Evolutionary conservation across 2,888 invertebrate genomes (phyloP), one percentile per base, ranked within the genome.

Genomic region (Cynaeus angustus): DNA sequence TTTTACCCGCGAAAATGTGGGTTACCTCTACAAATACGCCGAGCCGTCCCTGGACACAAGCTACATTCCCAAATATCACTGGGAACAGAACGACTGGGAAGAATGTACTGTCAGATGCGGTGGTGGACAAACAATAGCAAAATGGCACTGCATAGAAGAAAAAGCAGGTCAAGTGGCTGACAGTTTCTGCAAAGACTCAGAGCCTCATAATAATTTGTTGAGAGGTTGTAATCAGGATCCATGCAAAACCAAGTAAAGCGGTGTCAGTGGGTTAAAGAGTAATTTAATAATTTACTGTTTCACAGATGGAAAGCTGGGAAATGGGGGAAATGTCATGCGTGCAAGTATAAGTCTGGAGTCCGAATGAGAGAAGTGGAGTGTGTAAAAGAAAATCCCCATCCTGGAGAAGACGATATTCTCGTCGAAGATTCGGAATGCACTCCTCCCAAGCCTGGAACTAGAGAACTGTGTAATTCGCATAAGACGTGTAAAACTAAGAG

Each of bases 91-190:
- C 26, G 89, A 89, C 68, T 91, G 89, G 89, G 87, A 87, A 0
- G 86, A 89, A 26, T 92, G 91, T 79, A 87, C 88, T 0, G 87
- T 85, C 0, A 87, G 88, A 8, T 92, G 91, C 80, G 91, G 90
- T 0, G 89, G 90, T 69, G 91, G 91, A 70, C 84, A 82, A 41
- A 85, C 87, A 78, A 81, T 81, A 21, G 86, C 89, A 0, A 85
- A 86, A 69, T 86, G 88, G 16, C 84, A 86, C 3, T 92, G 91
- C 81, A 85, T 88, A 33, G 91, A 91, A 80, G 86, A 86, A 74
- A 88, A 88, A 77, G 87, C 87, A n/a, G 91, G 91, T 0, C 83
- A 87, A 64, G 91, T 91, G 1, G 89, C 89, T 72, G 86, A 88
- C 33, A 82, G 83, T 16, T 88, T 87, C 73, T 89, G 89, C 75